Base-by-base conservation (phyloP, 2,113 vertebrate genomes). In the Melanostigma gelatinosum region DNA sequence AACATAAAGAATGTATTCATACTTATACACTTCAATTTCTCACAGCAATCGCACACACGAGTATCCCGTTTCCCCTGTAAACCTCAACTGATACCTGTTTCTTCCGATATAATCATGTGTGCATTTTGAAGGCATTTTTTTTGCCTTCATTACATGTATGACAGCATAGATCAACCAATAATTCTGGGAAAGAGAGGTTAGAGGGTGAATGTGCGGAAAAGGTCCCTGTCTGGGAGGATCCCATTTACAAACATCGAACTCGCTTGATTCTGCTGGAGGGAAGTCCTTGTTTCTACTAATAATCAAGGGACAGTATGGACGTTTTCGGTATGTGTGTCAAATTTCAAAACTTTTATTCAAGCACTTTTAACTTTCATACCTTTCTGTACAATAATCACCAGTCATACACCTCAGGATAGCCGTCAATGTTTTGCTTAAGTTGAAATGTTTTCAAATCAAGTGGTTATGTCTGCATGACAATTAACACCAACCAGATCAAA, bases 1-100 rank as follows among this genome's bases (percentile, higher is more conserved):
- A 34, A 66, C 62, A 88, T 85, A 90, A 86, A 80, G 78, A 55
- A 55, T 50, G 38, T 18, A 88, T 75, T 88, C 81, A 85, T 70
- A 29, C 61, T n/a, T 9, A 6, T 12, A 27, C 12, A 22, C 32
- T 69, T 67, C 34, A 22, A 60, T 71, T 42, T 50, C 48, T 60
- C 22, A 7, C 34, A 48, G 61, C 66, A 24, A 15, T 55, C 29
- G 22, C 38, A 40, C 48, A 54, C 34, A 65, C 8, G 22, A 50
- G 15, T 22, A n/a, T n/a, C 38, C 10, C 8, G 3, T 64, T 64
- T 74, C n/a, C 3, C 22, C 2, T 12, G n/a, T 55, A 71, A 32
- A 58, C 16, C n/a, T 24, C 7, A 48, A 46, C 6, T 60, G 11
- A 52, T 58, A 72, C 12, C 29, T 6, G 11, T 61, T 57, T 58